Base-by-base conservation (phyloP, 1,140 invertebrate genomes). In the Zeugodacus cucurbitae region DNA sequence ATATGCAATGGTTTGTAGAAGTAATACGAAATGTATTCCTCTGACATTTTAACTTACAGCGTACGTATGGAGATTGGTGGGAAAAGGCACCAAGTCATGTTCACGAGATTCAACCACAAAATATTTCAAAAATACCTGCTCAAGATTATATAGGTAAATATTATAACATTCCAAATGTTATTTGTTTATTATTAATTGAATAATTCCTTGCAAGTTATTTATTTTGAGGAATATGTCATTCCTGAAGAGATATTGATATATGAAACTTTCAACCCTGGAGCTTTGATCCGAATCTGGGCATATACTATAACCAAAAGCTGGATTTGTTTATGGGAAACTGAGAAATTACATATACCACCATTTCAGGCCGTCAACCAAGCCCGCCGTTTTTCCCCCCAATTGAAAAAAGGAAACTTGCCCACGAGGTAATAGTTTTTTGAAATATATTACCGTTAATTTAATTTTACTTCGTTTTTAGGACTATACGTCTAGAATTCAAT, bases 31-130 rank as follows among this genome's bases (percentile, higher is more conserved):
- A 62, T 58, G 6, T 37, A 37, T 37, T 67, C 5, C 41, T n/a
- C 26, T 41, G 37, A 85, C 34, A 58, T 44, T 62, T 78, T 88
- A 20, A 91, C 74, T 94, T 94, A 34, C 91, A 98, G 97, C 95
- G 97, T 94, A 97, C 97, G 7, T 98, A 98, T 94, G 98, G 98
- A 17, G 96, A 94, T 87, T 98, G 97, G 97, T 98, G 97, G 97
- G 95, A 97, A 59, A 94, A 96, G 90, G 96, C 96, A 6, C 97
- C 97, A 70, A 97, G 96, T 17, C 94, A 94, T 90, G 95, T 95
- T 89, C 93, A 94, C 88, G 95, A 96, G 90, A 97, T 97, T 90
- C 96, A 96, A 95, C 95, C 96, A 54, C 96, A 96, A 91, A 96
- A 97, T 92, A 95, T 95, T 91, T 95, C 95, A 86, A 90, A 94